These are phyloP conservation scores for Drosophila fuyamai DNA, from an alignment of 1,140 invertebrate species.

Conservation along the genomic window DNA sequence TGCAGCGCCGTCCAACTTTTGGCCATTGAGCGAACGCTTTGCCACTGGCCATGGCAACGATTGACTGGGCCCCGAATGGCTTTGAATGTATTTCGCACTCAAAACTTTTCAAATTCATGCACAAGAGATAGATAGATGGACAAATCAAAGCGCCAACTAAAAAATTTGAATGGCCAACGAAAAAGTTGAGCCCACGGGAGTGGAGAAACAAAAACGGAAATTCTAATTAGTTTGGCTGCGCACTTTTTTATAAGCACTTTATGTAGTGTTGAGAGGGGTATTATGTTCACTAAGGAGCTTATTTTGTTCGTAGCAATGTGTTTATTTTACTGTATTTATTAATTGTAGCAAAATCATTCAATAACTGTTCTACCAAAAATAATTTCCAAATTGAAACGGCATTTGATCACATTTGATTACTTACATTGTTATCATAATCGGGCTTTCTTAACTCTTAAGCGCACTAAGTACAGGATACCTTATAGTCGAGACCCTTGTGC, in stretches of 20 bases:
- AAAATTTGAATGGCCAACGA: slow-evolving; percentile 27
- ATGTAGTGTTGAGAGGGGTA: background rate
- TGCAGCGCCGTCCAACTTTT: slow-evolving; percentile 60
- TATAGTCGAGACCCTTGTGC: background rate
- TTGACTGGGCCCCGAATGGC: slow-evolving; percentile 53
- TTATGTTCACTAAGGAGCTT: too few relatives aligned
- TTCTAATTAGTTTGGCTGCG: slow-evolving; percentile 34
- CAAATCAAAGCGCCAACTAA: slow-evolving; percentile 53
- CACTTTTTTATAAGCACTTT: background rate
- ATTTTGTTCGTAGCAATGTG: too few relatives aligned
- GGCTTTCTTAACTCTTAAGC: too few relatives aligned
- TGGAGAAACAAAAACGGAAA: slow-evolving; percentile 7
- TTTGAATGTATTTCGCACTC: slow-evolving; percentile 66
- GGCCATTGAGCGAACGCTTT: slow-evolving; percentile 58
- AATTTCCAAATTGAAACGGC: too few relatives aligned
- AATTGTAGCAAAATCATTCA: too few relatives aligned
- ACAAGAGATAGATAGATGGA: slow-evolving; percentile 18
- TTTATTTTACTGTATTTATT: too few relatives aligned
- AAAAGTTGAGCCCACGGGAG: slow-evolving; percentile 8
- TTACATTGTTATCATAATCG: too few relatives aligned
- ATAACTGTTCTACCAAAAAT: too few relatives aligned
- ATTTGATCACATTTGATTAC: too few relatives aligned
- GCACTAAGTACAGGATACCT: background rate
- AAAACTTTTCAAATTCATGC: slow-evolving; percentile 60
- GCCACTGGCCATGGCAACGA: slow-evolving; percentile 39